Conservation (phyloP, 1,140 invertebrate genomes). For the Trissolcus basalis region DNA sequence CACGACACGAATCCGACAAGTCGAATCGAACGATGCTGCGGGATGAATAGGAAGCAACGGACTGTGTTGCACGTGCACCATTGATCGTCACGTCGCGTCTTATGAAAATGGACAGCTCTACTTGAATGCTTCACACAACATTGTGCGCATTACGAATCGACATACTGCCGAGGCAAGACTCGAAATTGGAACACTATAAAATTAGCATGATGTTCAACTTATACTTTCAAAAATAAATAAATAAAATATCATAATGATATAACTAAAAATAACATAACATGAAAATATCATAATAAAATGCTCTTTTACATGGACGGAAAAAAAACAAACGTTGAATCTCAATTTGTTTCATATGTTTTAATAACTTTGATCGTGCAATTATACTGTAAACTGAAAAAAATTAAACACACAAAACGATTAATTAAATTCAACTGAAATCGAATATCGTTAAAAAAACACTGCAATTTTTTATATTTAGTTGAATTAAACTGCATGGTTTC, state of each 20-base stretch:
- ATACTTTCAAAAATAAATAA: neutral
- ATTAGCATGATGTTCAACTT: slow-evolving; percentile 5
- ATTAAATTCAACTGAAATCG: too few species aligned
- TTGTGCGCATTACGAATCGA: slow-evolving; percentile 30
- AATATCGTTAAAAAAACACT: too few species aligned
- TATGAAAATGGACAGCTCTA: slow-evolving; percentile 51
- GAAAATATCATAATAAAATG: too few species aligned
- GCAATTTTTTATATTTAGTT: too few species aligned
- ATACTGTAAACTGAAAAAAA: too few species aligned
- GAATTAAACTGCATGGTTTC: neutral
- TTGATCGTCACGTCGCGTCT: slow-evolving; percentile 47
- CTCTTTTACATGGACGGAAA: too few species aligned
- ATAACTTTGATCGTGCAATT: too few species aligned
- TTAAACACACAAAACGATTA: too few species aligned
- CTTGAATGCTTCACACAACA: slow-evolving; percentile 19
- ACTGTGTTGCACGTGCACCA: slow-evolving; percentile 37
- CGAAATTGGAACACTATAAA: slow-evolving; percentile 18
- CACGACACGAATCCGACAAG: slow-evolving; percentile 52
- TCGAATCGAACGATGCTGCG: slow-evolving; percentile 36
- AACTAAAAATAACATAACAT: too few species aligned
- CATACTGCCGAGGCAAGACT: slow-evolving; percentile 5
- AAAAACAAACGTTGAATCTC: too few species aligned
- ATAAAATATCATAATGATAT: neutral
- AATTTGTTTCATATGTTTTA: too few species aligned
- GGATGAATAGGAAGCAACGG: slow-evolving; percentile 47